Evolutionary conservation across 2,113 vertebrate species (phyloP).

Genomic region (Eudyptes chrysolophus): DNA sequence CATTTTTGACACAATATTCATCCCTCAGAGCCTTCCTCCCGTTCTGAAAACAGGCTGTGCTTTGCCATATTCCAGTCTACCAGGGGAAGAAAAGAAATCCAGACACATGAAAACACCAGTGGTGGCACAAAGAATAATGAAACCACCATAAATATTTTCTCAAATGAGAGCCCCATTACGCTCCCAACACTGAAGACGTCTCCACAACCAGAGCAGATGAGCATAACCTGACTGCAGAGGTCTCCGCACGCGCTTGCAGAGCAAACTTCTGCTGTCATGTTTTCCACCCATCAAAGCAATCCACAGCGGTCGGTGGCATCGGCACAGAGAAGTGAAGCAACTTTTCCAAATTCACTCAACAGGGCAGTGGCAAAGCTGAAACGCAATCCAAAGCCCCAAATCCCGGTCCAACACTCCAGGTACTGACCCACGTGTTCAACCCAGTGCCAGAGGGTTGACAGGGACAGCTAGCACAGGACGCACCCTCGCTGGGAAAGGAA

Average conservation of each 20-base stretch:
- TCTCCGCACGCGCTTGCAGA: accelerated
- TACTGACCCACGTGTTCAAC: accelerated
- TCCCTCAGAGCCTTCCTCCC: background rate
- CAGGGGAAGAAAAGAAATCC: background rate
- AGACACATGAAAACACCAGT: background rate
- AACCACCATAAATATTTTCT: background rate
- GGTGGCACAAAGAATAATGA: accelerated
- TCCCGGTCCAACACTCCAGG: background rate
- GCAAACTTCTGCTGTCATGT: background rate
- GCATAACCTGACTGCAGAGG: background rate
- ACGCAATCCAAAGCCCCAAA: accelerated
- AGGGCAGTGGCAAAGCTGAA: background rate
- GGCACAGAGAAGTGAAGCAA: background rate
- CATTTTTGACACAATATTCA: background rate
- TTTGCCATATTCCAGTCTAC: background rate
- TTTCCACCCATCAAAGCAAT: background rate
- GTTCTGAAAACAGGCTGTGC: background rate
- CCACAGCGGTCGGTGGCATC: accelerated
- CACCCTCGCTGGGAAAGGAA: background rate
- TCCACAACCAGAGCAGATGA: background rate
- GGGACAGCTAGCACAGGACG: background rate
- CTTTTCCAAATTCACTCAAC: background rate
- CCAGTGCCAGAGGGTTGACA: background rate
- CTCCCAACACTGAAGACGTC: background rate
- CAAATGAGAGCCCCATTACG: accelerated